These are phyloP conservation scores for Agrilus mali DNA, from an alignment of 2,888 invertebrate species.

Conservation along the genomic window DNA sequence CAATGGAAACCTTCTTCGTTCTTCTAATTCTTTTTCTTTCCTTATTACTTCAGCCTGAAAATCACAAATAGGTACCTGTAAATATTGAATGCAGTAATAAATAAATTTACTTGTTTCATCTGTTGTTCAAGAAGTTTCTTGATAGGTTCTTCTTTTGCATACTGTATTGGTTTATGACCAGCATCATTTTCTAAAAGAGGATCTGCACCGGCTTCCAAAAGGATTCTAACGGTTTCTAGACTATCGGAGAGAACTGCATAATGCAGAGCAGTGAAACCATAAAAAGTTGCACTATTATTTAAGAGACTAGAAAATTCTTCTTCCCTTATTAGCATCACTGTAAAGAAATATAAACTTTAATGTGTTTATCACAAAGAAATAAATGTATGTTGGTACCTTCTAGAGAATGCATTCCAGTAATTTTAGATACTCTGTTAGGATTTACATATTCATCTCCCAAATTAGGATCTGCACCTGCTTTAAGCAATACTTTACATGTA, in stretches of 20 bases:
- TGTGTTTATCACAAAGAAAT: neutral
- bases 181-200: slow-evolving; percentile 63
- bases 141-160: slow-evolving; percentile 52
- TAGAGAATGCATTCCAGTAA: slow-evolving; percentile 56
- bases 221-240: slow-evolving; percentile 43
- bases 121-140: slow-evolving; percentile 48
- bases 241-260: slow-evolving; percentile 75
- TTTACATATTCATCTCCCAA: slow-evolving; percentile 63
- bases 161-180: slow-evolving; percentile 63
- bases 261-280: slow-evolving; percentile 78
- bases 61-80: neutral
- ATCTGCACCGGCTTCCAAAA: slow-evolving; percentile 63
- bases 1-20: slow-evolving; percentile 67
- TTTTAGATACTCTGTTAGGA: slow-evolving; percentile 49
- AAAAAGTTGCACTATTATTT: slow-evolving; percentile 61
- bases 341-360: slow-evolving; percentile 11
- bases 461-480: slow-evolving; percentile 71
- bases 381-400: slow-evolving; percentile 42
- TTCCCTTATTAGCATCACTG: slow-evolving; percentile 55
- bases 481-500: slow-evolving; percentile 46
- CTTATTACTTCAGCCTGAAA: slow-evolving; percentile 38
- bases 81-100: neutral
- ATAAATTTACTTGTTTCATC: slow-evolving; percentile 30
- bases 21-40: slow-evolving; percentile 58
- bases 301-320: slow-evolving; percentile 67